Evolutionary conservation across 2,888 invertebrate genomes (phyloP).

Genomic region (Nephrocerus scutellatus): DNA sequence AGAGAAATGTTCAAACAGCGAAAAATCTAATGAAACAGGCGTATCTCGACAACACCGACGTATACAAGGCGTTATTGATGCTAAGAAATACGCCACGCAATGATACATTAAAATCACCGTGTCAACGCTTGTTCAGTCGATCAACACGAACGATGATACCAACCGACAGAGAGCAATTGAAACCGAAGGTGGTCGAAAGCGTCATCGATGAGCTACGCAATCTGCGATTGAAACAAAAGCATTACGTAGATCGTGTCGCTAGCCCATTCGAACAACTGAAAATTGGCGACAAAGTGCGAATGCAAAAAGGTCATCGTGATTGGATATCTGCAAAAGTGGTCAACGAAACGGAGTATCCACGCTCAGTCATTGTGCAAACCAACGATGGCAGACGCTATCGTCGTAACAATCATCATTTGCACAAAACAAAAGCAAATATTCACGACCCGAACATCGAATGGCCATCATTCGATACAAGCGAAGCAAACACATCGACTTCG

Average conservation of each 20-base stretch:
- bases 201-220: conserved; percentile 9
- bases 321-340: conserved; percentile 13
- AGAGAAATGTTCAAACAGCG: too few species aligned
- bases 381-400: conserved; percentile 10
- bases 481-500: too few species aligned
- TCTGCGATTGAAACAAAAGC: conserved; percentile 13
- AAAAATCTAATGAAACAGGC: too few species aligned
- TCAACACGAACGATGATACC: conserved; percentile 15
- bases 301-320: conserved; percentile 12
- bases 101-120: too few species aligned
- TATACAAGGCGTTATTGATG: too few species aligned
- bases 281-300: conserved; percentile 9
- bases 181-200: conserved; percentile 22
- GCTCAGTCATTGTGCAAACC: conserved; percentile 17
- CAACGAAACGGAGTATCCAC: conserved; percentile 11
- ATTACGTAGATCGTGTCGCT: conserved; percentile 8
- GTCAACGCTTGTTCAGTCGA: too few species aligned
- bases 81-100: too few species aligned
- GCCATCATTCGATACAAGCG: too few species aligned
- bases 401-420: conserved; percentile 8
- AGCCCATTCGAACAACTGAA: conserved; percentile 3
- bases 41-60: too few species aligned
- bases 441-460: too few species aligned
- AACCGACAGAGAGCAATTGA: conserved; percentile 6
- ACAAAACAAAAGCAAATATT: conserved; percentile 1